Evolutionary conservation across 2,888 invertebrate species (phyloP).

Genomic region (Cryptops parisi): DNA sequence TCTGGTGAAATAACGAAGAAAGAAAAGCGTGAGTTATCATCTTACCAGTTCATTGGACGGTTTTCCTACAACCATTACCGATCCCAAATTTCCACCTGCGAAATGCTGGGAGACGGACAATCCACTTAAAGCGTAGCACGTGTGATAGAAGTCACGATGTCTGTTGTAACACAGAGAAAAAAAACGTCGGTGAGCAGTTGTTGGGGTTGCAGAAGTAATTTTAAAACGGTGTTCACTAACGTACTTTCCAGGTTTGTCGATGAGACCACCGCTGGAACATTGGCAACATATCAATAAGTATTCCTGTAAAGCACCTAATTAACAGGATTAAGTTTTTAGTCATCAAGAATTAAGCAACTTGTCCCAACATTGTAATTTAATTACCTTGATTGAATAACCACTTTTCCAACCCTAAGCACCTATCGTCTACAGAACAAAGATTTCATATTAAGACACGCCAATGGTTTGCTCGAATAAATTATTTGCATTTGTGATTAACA

Average conservation of each 20-base stretch:
- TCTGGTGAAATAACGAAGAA: too few relatives aligned
- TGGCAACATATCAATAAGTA: slow-evolving; percentile 91
- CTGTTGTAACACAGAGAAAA: slow-evolving; percentile 37
- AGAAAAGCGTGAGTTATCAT: slow-evolving; percentile 15
- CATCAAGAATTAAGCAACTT: too few relatives aligned
- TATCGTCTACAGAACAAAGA: slow-evolving; percentile 26
- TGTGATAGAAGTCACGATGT: slow-evolving; percentile 84
- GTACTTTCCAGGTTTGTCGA: slow-evolving; percentile 94
- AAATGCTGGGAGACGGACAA: slow-evolving; percentile 80
- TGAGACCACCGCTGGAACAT: slow-evolving; percentile 65
- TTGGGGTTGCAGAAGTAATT: too few relatives aligned
- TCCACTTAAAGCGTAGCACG: slow-evolving; percentile 91
- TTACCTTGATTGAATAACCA: slow-evolving; percentile 61
- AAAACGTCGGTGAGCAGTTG: too few relatives aligned
- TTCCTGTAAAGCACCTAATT: slow-evolving; percentile 63
- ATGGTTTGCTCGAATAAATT: too few relatives aligned
- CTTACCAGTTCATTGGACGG: slow-evolving; percentile 51
- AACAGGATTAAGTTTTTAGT: too few relatives aligned
- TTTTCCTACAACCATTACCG: slow-evolving; percentile 44
- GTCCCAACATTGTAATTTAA: too few relatives aligned
- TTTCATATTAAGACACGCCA: too few relatives aligned
- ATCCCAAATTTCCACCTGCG: slow-evolving; percentile 30
- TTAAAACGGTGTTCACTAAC: too few relatives aligned
- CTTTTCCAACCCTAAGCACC: slow-evolving; percentile 28
- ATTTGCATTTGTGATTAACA: too few relatives aligned